Percentiles rank a stretch among this genome's conserved stretches.
phyloP scores from a whole-genome alignment of 2,113 vertebrate genomes.

The Nesoenas mayeri region DNA sequence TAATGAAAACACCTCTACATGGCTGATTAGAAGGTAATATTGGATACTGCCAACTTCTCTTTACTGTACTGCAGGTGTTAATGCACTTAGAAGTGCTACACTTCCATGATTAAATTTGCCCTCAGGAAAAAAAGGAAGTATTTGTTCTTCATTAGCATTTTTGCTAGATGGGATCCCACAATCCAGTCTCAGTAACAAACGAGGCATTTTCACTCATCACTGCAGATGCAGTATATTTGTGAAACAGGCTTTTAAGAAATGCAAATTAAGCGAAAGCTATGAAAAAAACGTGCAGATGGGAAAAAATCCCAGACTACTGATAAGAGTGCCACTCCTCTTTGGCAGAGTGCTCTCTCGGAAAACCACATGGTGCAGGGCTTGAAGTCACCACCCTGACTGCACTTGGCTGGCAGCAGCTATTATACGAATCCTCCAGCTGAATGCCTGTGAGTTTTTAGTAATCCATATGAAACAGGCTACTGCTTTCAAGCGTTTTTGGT shows the following conservation, averaged over 20 bases:
- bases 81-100: background rate
- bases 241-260: slow-evolving; percentile 6
- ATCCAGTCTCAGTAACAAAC: background rate
- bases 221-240: background rate
- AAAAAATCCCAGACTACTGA: background rate
- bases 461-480: background rate
- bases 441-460: background rate
- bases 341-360: background rate
- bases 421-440: background rate
- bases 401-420: background rate
- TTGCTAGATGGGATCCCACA: background rate
- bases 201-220: background rate
- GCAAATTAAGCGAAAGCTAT: background rate
- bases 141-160: slow-evolving; percentile 24
- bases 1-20: background rate
- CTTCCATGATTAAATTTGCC: background rate
- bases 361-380: background rate
- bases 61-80: background rate
- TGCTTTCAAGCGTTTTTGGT: background rate
- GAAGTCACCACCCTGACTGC: background rate
- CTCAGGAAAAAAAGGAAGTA: background rate
- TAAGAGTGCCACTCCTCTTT: background rate
- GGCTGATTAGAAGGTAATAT: background rate
- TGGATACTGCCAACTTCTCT: background rate
- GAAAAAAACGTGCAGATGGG: background rate